Conservation (phyloP, 2,113 vertebrate species). For the Ornithorhynchus anatinus region DNA sequence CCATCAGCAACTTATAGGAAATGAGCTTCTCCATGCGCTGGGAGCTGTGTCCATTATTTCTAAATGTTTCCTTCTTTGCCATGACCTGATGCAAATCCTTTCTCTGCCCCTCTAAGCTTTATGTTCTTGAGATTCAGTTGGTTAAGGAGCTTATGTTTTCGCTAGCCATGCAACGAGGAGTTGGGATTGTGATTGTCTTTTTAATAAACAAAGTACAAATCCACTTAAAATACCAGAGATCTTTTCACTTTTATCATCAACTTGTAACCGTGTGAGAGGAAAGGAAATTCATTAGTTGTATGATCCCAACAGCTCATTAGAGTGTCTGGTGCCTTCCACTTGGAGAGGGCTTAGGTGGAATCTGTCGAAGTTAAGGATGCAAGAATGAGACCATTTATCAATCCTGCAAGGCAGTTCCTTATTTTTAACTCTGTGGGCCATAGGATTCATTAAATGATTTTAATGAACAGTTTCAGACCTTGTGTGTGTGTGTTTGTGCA, state of each 20-base stretch:
- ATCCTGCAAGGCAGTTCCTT: conserved; percentile 16
- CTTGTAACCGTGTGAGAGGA: conserved; percentile 39
- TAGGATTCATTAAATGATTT: conserved; percentile 32
- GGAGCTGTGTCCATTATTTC: neutral
- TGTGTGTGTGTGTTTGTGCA: no score
- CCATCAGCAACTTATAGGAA: neutral
- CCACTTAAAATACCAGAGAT: conserved; percentile 22
- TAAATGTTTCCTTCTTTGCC: neutral
- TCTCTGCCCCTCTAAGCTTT: no score
- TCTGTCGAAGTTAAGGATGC: conserved; percentile 48
- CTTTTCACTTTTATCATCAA: conserved; percentile 41
- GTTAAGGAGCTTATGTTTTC: neutral
- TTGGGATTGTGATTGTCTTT: neutral
- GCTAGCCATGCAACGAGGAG: no score
- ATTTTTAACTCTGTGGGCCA: conserved; percentile 42
- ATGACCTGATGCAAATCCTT: neutral
- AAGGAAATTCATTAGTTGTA: conserved; percentile 49
- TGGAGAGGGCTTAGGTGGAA: neutral
- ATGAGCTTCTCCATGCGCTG: rapidly evolving
- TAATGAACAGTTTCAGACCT: conserved; percentile 36
- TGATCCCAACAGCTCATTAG: conserved; percentile 45
- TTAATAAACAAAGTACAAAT: conserved; percentile 18
- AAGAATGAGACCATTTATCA: conserved; percentile 29
- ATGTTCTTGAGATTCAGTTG: neutral
- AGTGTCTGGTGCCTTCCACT: conserved; percentile 20